Conservation (phyloP, 2,888 invertebrate genomes). For the Heteromurus nitidus region DNA sequence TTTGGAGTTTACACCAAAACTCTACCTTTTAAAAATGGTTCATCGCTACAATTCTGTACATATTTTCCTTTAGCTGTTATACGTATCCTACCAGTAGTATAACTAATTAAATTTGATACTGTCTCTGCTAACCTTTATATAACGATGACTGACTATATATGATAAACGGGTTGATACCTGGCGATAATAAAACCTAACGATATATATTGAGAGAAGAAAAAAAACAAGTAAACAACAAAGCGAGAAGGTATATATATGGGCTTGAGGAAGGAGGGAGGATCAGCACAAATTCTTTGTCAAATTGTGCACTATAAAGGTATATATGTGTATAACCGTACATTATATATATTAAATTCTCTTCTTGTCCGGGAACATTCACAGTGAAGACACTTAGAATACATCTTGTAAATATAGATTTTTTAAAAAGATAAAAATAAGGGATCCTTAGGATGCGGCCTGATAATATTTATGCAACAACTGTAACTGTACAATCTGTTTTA, state of each 20-base stretch:
- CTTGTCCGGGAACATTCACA: conserved; percentile 17
- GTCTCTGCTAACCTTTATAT: conserved; percentile 45
- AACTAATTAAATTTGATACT: conserved; percentile 53
- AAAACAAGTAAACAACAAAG: conserved; percentile 40
- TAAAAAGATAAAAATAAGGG: conserved; percentile 56
- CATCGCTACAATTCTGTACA: too few species aligned
- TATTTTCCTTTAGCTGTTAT: too few species aligned
- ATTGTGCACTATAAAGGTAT: not conserved
- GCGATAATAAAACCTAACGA: conserved; percentile 51
- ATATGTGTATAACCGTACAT: not conserved
- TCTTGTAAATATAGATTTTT: conserved; percentile 36
- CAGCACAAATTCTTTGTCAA: not conserved
- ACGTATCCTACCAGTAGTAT: too few species aligned
- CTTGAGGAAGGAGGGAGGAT: not conserved
- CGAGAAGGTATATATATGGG: conserved; percentile 31
- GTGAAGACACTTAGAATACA: conserved; percentile 34
- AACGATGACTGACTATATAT: conserved; percentile 47
- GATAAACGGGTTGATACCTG: conserved; percentile 28
- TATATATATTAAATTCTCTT: conserved; percentile 18
- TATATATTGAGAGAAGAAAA: conserved; percentile 51
- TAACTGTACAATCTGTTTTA: conserved; percentile 15
- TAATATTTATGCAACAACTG: conserved; percentile 29
- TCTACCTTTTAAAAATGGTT: too few species aligned
- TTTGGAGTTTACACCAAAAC: too few species aligned
- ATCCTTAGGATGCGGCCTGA: conserved; percentile 24